Base-by-base conservation (phyloP, 2,113 vertebrate species). In the Coracopsis vasa region DNA sequence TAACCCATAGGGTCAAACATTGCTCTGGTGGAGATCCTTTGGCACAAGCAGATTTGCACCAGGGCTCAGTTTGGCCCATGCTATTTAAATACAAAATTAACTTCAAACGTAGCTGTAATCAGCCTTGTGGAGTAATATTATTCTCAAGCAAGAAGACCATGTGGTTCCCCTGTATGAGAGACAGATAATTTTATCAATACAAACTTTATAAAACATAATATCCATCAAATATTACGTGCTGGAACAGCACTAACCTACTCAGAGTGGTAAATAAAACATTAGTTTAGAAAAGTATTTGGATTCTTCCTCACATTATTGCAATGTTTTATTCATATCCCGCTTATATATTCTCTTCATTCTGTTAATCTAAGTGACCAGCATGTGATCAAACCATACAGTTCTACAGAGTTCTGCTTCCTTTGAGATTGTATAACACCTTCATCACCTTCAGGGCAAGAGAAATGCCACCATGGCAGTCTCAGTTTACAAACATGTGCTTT, bases 211-310 rank as follows among this genome's bases (percentile, higher is more conserved):
- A 96, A 97, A 78, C 90, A 88, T 75, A 94, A 96, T 81, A 71
- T 31, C 80, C 86, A 89, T 90, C 82, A 95, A 91, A 95, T 85
- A 93, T 69, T 96, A 94, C 87, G 84, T 83, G 73, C 80, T 61
- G 87, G 94, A 93, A 92, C 69, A 89, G 54, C 82, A 88, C 83
- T 86, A 95, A 92, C 92, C 86, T 90, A 92, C 95, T 94, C 85
- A 89, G 39, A 86, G 21, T 44, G n/a, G 86, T 97, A 95, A 98
- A 97, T 97, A 96, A 97, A 97, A 96, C 89, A 95, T 97, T 47
- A 95, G 48, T 93, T 94, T 91, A 90, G 86, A 92, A 90, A 94
- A 95, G 83, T 88, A 92, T 93, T 97, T 86, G 90, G 89, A 92
- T 86, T 94, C 78, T 89, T 89, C 67, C 83, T 94, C 83, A 88